A percentile compares a stretch with the other conserved stretches of the same genome.
phyloP scores from a whole-genome alignment of 2,888 invertebrate genomes.

The Sericinus montela region DNA sequence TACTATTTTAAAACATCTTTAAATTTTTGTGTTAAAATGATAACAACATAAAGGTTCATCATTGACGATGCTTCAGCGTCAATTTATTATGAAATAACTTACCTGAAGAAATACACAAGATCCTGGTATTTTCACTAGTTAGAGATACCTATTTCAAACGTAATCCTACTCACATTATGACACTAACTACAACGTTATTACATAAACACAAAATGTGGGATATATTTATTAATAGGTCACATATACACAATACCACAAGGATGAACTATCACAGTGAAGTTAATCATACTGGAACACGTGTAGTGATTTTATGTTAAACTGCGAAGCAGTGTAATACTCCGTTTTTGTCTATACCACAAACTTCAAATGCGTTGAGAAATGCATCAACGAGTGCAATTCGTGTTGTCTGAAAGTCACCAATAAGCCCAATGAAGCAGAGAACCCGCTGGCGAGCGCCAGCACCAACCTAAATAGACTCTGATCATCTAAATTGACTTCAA shows the following conservation, averaged over 20 bases:
- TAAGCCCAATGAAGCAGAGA: conserved; percentile 79
- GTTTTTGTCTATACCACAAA: conserved; percentile 37
- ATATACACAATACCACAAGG: conserved; percentile 18
- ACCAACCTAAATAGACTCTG: conserved; percentile 80
- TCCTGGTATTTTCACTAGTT: too few species aligned
- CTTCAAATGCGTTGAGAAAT: conserved; percentile 66
- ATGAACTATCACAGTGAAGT: too few species aligned
- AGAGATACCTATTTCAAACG: too few species aligned
- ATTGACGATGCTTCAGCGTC: too few species aligned
- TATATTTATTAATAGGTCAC: conserved; percentile 5
- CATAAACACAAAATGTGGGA: background rate
- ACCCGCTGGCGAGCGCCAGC: conserved; percentile 77
- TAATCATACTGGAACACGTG: background rate
- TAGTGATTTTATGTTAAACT: background rate
- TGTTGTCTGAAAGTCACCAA: conserved; percentile 79
- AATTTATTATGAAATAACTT: too few species aligned
- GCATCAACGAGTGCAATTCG: conserved; percentile 78
- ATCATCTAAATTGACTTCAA: conserved; percentile 80
- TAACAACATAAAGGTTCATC: too few species aligned
- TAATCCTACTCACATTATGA: too few species aligned
- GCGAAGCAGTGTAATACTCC: conserved; percentile 35
- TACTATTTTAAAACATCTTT: too few species aligned
- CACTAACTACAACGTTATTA: too few species aligned
- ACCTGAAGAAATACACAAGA: too few species aligned
- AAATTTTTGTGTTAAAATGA: too few species aligned